Base-by-base conservation (phyloP, 2,888 invertebrate species). In the Acrobasis consociella region DNA sequence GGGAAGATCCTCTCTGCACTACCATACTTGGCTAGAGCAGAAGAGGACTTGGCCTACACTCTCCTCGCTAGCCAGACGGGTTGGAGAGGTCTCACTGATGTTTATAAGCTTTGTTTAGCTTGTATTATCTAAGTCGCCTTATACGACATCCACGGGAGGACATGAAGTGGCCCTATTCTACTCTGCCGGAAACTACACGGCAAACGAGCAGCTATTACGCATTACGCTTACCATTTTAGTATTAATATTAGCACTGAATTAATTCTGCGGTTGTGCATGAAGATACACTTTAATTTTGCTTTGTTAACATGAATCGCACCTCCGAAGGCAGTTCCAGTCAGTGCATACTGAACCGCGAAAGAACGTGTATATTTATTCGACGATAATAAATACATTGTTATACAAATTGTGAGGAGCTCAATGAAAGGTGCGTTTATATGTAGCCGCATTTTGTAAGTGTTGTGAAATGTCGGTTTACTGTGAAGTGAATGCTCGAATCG, bases 391-490 rank as follows among this genome's bases (percentile, higher is more conserved):
- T 61, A 62, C 53, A 53, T 38, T 55, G 62, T 55, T 62, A 49
- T 10, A 49, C 46, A 59, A 59, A 51, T n/a, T 37, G 9, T 39
- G 17, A 58, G 22, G 31, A 13, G 58, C 50, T 39, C 15, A 39
- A 37, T n/a, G 11, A 31, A 16, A 11, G 7, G 59, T 37, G 59
- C 17, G 8, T 49, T 59, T 50, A 59, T 50, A 49, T 16, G 62
- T 55, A 55, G 49, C 55, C 62, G 37, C 55, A 55, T 62, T 62
- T 62, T 62, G 46, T 42, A 51, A n/a, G 31, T 10, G 10, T 62
- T 55, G 55, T 56, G 62, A 62, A 62, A 62, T 62, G 55, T 17
- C 49, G 55, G 62, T 49, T n/a, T 62, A 62, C 62, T 31, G 52
- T 51, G 39, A 55, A 49, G 53, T 39, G 52, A 61, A 61, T 56